Evolutionary conservation across 2,113 vertebrate species (phyloP).

Genomic region (Carassius gibelio): DNA sequence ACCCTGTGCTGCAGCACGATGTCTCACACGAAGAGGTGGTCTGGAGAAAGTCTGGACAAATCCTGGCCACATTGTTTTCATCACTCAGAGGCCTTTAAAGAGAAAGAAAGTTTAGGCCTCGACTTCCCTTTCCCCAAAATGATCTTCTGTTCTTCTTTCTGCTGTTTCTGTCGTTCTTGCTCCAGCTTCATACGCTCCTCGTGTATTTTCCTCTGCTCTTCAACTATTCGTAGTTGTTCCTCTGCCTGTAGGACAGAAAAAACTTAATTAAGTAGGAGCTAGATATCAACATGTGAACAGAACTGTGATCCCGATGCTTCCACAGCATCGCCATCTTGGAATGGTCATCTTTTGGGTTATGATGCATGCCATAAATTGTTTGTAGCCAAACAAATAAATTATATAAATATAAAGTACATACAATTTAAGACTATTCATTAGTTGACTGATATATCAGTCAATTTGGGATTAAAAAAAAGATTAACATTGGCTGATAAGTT

Average conservation of each 20-base stretch:
- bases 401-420: background rate
- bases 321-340: background rate
- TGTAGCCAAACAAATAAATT: background rate
- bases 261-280: background rate
- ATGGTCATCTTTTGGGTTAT: background rate
- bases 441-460: background rate
- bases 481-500: background rate
- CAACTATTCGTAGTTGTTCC: conserved; percentile 98
- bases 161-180: conserved; percentile 95
- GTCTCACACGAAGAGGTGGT: background rate
- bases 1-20: background rate
- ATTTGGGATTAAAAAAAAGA: background rate
- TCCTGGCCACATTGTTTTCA: conserved; percentile 26
- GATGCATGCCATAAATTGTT: background rate
- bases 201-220: conserved; percentile 99
- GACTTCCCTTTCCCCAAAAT: conserved; percentile 99
- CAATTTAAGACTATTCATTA: background rate
- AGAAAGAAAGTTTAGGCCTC: conserved; percentile 97
- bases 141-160: conserved; percentile 99
- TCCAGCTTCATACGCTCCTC: conserved; percentile 99
- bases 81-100: conserved; percentile 93
- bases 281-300: background rate
- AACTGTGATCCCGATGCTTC: background rate
- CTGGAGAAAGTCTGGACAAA: conserved; percentile 7
- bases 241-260: conserved; percentile 80